Base-by-base conservation (phyloP, 1,140 invertebrate genomes). In the Eueides isabella region DNA sequence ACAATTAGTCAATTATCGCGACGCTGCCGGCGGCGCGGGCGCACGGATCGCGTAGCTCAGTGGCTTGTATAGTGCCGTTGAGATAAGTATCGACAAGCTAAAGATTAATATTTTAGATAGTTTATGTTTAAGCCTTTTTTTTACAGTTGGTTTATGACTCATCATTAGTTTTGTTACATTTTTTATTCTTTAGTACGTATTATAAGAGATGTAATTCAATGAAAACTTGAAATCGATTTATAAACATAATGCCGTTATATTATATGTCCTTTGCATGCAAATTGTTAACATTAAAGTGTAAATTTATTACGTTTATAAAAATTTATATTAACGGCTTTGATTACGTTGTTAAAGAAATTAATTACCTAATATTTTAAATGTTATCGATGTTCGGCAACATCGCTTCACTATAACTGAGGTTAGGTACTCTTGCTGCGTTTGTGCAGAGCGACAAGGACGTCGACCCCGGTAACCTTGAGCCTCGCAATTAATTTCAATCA, bases 1-100 rank as follows among this genome's bases (percentile, higher is more conserved):
- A 85, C 86, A 91, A 89, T 91, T 86, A 91, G 83, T 84, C 86
- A 88, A 89, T 91, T 86, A 89, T 80, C 77, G 76, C 75, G 70
- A 68, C 71, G 74, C 76, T 77, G 71, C 48, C 65, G 76, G 61
- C 67, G 68, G 72, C 75, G 80, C 76, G 55, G 70, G 72, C 72
- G 74, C 75, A 63, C 69, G 65, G 67, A 69, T 64, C 72, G 80
- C 80, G 84, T 81, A 87, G 70, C 72, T 62, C 81, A 74, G 83
- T 82, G 85, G 86, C 80, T 67, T 41, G 14, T 29, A 2, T 72
- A 73, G 75, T 70, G 71, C 41, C 69, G 70, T 30, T 19, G 6
- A 26, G 31, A 66, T 33, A 33, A 64, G 19, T 64, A 64, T 66
- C 66, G 73, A 66, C 29, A 30, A 28, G 33, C 3, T 23, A 4